These are phyloP conservation scores for Gastrophryne carolinensis DNA, from an alignment of 2,797 vertebrate species.

Conservation along the genomic window DNA sequence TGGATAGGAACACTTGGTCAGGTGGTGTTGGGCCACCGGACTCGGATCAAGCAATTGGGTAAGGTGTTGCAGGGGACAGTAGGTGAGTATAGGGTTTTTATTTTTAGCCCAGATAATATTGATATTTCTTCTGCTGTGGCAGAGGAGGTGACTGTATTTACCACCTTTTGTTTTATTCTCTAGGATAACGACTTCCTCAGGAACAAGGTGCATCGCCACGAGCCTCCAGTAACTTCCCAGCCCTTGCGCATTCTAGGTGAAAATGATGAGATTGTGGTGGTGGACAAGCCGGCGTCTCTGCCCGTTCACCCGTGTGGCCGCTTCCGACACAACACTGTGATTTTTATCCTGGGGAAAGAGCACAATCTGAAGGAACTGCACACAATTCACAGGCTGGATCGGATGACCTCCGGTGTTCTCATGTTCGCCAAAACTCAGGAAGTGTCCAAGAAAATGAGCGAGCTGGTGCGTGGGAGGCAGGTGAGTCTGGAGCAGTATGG, in stretches of 20 bases:
- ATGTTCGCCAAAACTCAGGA: constrained; percentile 89
- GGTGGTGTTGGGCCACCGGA: no score
- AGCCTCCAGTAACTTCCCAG: constrained; percentile 85
- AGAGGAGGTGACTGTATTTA: not conserved
- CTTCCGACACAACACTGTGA: constrained; percentile 95
- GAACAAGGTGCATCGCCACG: constrained; percentile 93
- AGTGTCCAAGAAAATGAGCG: constrained; percentile 85
- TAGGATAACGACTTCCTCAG: constrained; percentile 92
- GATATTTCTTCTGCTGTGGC: not conserved
- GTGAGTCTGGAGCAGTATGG: no score
- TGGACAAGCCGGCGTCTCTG: constrained; percentile 92
- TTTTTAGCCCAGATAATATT: no score
- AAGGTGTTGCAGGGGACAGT: no score
- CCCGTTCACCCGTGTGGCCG: constrained; percentile 95
- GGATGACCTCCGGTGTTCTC: constrained; percentile 93
- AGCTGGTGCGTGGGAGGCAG: constrained; percentile 88
- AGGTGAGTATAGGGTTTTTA: no score
- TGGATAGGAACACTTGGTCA: no score
- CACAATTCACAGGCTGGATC: constrained; percentile 89
- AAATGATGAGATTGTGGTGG: constrained; percentile 85
- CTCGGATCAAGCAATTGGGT: no score
- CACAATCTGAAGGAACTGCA: constrained; percentile 82
- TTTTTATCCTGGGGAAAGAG: constrained; percentile 96
- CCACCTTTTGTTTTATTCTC: not conserved
- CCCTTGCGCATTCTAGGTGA: constrained; percentile 81